Evolutionary conservation across 2,113 vertebrate species (phyloP), one percentile per base, ranked within the genome.

Genomic region (Catharus fuscescens): DNA sequence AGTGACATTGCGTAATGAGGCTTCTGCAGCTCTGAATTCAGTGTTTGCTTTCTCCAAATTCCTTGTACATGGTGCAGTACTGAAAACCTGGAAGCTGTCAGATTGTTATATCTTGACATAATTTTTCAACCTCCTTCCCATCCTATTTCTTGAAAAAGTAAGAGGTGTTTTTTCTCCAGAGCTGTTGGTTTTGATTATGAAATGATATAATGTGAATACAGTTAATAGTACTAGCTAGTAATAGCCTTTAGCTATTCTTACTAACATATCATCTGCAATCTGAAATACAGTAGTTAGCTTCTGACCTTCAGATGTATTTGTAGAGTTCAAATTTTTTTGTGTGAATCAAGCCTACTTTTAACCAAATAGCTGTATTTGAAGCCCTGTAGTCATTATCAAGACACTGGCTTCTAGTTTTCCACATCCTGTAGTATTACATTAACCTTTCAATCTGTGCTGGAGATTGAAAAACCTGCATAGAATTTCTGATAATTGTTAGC

Each of bases 51-150:
- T 8, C 18, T 87, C 28, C 14, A 23, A 5, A 78, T 74, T 78
- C 24, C 25, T 48, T 18, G 10, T 44, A 18, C 7, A 3, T 0
- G 2, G 12, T 6, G 8, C 47, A 64, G 45, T 36, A 16, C 1
- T 38, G 36, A 50, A 79, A 74, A 62, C 23, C 12, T 50, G 6
- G 47, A 29, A 59, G 6, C 24, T 85, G 26, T 67, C 54, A 38
- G 52, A 48, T 13, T 38, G 9, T 53, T 76, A 1, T 2, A 26
- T 38, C 45, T 67, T 72, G 10, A 34, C 12, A 12, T 57, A 2
- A 12, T 31, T 85, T 86, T 90, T 79, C 26, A 79, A 4, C 10
- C 16, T 91, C 17, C 8, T 82, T 70, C 6, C 10, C 14, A 60
- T 69, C 26, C 5, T 69, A 3, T 62, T 80, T 42, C 31, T 71